Base-by-base conservation (phyloP, 2,888 invertebrate genomes). In the Euplexia lucipara region DNA sequence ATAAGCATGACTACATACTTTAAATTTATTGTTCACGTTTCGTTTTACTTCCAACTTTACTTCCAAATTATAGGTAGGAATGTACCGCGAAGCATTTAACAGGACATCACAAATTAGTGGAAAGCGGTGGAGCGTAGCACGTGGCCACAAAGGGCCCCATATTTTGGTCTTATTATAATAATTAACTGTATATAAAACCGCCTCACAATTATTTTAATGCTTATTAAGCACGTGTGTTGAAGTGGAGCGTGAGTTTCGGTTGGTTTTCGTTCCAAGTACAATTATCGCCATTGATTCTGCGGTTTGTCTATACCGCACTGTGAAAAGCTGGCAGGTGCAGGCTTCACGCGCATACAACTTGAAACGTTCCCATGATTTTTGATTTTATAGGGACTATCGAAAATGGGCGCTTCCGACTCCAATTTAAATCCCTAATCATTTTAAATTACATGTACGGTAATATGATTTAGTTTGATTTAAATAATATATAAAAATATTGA, bases 211-310 rank as follows among this genome's bases (percentile, higher is more conserved):
- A 91, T 91, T 91, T 90, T 91, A 92, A 92, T 92, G 92, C 87
- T 88, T 88, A 93, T 92, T 92, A 94, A 94, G 91, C 95, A 95
- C 95, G 94, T 95, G 95, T 87, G 89, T 82, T 76, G 63, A 86
- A 87, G 86, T 89, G 87, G 85, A 87, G 85, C 89, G 85, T 84
- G 88, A 86, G 85, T 88, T 91, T 90, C 86, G 87, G 89, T 89
- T 87, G 82, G 80, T 87, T 84, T 84, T 82, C 84, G 87, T 91
- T 90, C 87, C 87, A 84, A 79, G 70, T 81, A 73, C 89, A 91
- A 94, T 95, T 95, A 95, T 95, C 95, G 88, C 95, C 91, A 94
- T 95, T 94, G 93, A 94, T 91, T 93, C 91, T 92, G 95, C 70
- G 94, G 95, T 94, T 79, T 72, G 54, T 70, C 72, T 51, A 80